Conservation (phyloP, 2,113 vertebrate species). For the Apistogramma diplotaenia region DNA sequence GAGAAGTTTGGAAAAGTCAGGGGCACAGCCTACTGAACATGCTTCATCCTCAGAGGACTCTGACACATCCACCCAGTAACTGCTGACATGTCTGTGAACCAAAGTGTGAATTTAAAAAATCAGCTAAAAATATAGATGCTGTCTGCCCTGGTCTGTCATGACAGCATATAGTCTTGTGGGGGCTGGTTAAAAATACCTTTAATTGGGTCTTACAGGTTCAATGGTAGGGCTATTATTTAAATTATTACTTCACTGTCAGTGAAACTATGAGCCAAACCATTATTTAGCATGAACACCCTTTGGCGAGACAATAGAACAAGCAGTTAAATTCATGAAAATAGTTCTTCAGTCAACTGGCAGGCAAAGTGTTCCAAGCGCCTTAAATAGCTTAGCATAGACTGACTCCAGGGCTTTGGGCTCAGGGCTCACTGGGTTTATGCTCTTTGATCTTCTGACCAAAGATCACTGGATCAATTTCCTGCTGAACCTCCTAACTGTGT, state of each 20-base stretch:
- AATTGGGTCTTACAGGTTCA: background rate
- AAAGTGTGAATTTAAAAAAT: background rate
- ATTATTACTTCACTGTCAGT: accelerated
- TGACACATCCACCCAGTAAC: background rate
- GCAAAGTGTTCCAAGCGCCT: background rate
- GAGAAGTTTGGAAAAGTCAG: background rate
- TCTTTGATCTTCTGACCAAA: accelerated
- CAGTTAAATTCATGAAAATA: background rate
- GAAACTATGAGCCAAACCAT: background rate
- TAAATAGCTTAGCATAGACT: too few species aligned
- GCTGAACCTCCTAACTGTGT: too few species aligned
- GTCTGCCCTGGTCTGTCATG: background rate
- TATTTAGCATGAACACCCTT: too few species aligned
- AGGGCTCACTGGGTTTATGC: too few species aligned
- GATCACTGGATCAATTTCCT: background rate
- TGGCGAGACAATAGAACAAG: too few species aligned
- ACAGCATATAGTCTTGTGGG: accelerated
- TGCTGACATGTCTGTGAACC: background rate
- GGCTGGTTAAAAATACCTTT: background rate
- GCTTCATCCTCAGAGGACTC: background rate
- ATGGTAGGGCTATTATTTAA: too few species aligned
- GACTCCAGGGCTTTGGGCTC: too few species aligned
- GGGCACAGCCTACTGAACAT: background rate
- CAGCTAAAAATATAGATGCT: background rate
- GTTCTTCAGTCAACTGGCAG: background rate